Evolutionary conservation across 2,888 invertebrate species (phyloP).

Genomic region (Sphinx pinastri): DNA sequence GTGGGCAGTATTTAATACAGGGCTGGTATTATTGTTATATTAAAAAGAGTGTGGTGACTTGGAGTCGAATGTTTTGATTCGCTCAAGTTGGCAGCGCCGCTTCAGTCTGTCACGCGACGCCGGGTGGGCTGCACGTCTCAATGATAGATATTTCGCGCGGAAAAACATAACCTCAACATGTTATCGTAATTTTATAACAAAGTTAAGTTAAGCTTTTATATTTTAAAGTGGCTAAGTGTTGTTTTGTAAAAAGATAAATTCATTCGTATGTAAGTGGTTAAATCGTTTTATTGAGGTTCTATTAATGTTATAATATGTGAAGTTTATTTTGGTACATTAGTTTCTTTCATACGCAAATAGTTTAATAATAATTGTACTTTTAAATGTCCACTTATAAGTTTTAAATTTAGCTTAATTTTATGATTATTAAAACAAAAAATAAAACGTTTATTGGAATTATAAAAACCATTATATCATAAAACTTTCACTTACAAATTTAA

Average conservation of each 20-base stretch:
- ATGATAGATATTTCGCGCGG: neutral
- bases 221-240: neutral
- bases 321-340: too few relatives aligned
- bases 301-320: too few relatives aligned
- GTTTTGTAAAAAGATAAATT: neutral
- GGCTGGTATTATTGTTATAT: too few relatives aligned
- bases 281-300: too few relatives aligned
- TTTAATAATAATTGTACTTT: too few relatives aligned
- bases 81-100: constrained; percentile 18
- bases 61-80: constrained; percentile 9
- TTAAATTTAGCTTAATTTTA: too few relatives aligned
- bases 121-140: constrained; percentile 9
- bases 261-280: too few relatives aligned
- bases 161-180: constrained; percentile 6
- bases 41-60: constrained; percentile 11
- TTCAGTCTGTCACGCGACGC: constrained; percentile 22
- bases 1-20: too few relatives aligned
- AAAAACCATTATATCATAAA: neutral
- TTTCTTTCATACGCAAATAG: too few relatives aligned
- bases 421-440: too few relatives aligned
- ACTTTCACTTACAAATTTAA: neutral
- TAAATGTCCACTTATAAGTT: too few relatives aligned
- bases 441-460: too few relatives aligned
- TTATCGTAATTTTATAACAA: neutral
- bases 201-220: neutral